Conservation (phyloP, 2,888 invertebrate species). For the Aphodius sticticus region DNA sequence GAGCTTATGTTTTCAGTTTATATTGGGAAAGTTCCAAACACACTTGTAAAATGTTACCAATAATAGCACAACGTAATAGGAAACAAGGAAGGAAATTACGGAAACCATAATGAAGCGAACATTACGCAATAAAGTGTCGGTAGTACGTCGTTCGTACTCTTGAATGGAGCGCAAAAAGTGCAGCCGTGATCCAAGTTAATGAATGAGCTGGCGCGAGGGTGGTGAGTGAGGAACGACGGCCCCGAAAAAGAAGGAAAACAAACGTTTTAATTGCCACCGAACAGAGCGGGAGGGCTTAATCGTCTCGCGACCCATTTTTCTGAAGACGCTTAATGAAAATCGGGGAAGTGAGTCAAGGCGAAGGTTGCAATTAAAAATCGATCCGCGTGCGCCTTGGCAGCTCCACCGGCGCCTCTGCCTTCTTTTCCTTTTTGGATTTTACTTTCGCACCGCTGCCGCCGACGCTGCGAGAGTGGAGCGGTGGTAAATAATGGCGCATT, state of each 20-base stretch:
- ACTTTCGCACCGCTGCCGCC: conserved; percentile 34
- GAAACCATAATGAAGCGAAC: neutral
- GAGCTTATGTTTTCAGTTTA: too few species aligned
- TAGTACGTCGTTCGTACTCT: neutral
- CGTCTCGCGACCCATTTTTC: conserved; percentile 45
- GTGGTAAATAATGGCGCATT: conserved; percentile 59
- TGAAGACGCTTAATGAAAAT: conserved; percentile 57
- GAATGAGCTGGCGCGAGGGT: neutral
- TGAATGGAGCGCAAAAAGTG: neutral
- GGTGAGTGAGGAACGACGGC: neutral
- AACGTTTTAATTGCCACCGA: neutral
- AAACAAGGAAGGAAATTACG: neutral
- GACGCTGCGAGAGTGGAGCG: neutral
- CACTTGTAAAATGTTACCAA: too few species aligned
- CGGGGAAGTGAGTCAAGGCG: conserved; percentile 62
- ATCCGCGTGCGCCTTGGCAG: conserved; percentile 50
- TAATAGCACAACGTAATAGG: too few species aligned
- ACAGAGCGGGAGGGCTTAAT: conserved; percentile 39
- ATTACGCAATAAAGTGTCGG: neutral
- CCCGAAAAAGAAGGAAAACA: conserved; percentile 14
- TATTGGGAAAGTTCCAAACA: too few species aligned
- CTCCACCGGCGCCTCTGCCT: conserved; percentile 20
- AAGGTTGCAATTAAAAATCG: conserved; percentile 64
- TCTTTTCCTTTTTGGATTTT: conserved; percentile 40
- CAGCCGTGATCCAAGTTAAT: neutral